Evolutionary conservation across 1,140 invertebrate genomes (phyloP).

Genomic region (Magallana angulata): DNA sequence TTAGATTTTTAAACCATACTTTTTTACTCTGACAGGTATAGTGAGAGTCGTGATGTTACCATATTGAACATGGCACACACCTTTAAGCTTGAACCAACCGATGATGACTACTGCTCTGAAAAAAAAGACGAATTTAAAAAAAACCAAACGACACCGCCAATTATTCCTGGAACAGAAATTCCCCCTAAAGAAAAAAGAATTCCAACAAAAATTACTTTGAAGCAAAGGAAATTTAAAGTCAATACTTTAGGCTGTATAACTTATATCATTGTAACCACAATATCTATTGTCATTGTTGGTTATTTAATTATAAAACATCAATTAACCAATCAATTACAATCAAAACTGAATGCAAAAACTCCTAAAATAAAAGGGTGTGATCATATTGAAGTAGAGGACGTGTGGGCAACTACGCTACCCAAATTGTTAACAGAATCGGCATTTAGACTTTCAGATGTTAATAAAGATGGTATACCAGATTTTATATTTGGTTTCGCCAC

Average conservation of each 20-base stretch:
- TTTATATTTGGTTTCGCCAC: slow-evolving; percentile 90
- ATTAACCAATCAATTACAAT: not conserved
- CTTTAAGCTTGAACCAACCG: not conserved
- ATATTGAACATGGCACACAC: no score
- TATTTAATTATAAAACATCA: not conserved
- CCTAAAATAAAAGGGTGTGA: slow-evolving; percentile 81
- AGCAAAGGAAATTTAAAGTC: not conserved
- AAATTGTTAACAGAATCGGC: slow-evolving; percentile 89
- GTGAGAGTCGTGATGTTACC: no score
- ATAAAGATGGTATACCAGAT: slow-evolving; percentile 87
- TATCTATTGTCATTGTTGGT: not conserved
- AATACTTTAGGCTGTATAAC: not conserved
- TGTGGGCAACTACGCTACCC: slow-evolving; percentile 87
- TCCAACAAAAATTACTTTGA: not conserved
- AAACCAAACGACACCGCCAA: not conserved
- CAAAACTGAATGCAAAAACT: not conserved
- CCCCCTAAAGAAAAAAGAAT: not conserved
- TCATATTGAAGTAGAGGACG: slow-evolving; percentile 84
- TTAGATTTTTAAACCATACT: no score
- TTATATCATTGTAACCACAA: not conserved
- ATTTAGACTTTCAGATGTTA: slow-evolving; percentile 86
- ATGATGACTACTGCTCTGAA: not conserved
- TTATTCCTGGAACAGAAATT: not conserved
- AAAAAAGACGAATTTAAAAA: not conserved
- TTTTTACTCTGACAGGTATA: no score